Percentiles rank a stretch among this genome's conserved stretches.
Conservation (phyloP, 2,888 invertebrate species). For the Diadromus collaris region DNA sequence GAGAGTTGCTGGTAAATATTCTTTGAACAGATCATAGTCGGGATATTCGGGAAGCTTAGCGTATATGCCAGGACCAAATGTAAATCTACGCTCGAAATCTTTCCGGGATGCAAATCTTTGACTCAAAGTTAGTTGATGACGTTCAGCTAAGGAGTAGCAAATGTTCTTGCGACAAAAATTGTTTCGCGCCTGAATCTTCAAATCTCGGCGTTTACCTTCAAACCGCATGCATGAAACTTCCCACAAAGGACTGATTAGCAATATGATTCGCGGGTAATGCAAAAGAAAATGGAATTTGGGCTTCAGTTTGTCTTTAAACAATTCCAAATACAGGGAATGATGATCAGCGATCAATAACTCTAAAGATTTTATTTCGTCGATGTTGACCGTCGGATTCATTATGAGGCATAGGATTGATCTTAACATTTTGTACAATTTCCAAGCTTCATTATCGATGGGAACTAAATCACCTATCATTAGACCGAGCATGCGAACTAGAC, state of each 20-base stretch:
- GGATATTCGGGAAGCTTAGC: neutral
- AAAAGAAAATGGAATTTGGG: constrained; percentile 53
- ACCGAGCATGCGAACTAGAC: constrained; percentile 27
- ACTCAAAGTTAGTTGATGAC: constrained; percentile 49
- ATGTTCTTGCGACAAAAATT: constrained; percentile 49
- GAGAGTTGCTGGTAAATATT: constrained; percentile 15
- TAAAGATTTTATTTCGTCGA: constrained; percentile 11
- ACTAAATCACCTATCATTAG: constrained; percentile 46
- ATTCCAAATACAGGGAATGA: constrained; percentile 20
- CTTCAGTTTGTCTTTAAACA: constrained; percentile 22
- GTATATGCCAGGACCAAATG: constrained; percentile 30
- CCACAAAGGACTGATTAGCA: constrained; percentile 51
- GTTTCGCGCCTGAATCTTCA: constrained; percentile 46
- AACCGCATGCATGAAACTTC: constrained; percentile 52
- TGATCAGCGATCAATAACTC: constrained; percentile 33
- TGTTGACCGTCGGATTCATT: constrained; percentile 13
- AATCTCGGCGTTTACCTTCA: constrained; percentile 54
- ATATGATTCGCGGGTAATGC: constrained; percentile 57
- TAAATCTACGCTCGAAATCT: constrained; percentile 49
- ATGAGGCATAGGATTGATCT: constrained; percentile 13
- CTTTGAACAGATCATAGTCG: constrained; percentile 15
- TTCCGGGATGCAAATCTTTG: constrained; percentile 44
- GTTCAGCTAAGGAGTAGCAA: constrained; percentile 49
- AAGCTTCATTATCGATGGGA: constrained; percentile 10
- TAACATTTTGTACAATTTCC: constrained; percentile 20